Conservation (phyloP, 2,888 invertebrate genomes). For the Tenthredo notha region DNA sequence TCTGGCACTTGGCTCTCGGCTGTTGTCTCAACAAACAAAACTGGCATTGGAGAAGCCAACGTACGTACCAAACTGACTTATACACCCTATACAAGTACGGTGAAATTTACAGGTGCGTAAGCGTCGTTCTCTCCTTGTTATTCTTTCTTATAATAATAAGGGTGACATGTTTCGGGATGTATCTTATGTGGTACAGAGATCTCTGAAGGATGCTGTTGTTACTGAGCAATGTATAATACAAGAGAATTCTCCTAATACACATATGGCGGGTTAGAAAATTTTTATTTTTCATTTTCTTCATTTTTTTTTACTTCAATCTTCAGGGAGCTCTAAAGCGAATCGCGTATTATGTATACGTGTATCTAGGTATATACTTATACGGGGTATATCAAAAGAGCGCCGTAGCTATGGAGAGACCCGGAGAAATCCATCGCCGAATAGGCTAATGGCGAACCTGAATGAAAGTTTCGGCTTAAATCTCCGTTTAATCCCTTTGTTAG, state of each 20-base stretch:
- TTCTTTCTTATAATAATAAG: slow-evolving; percentile 56
- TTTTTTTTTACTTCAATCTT: neutral
- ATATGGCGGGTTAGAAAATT: neutral
- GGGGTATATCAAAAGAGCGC: slow-evolving; percentile 43
- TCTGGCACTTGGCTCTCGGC: slow-evolving; percentile 50
- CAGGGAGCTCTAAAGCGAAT: neutral
- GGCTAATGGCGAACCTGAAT: slow-evolving; percentile 54
- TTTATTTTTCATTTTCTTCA: neutral
- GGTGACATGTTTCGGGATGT: slow-evolving; percentile 51
- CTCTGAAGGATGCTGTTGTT: neutral
- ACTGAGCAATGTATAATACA: neutral
- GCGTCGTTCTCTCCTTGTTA: slow-evolving; percentile 49
- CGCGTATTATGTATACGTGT: neutral
- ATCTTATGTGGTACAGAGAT: neutral
- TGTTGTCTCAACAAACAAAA: slow-evolving; percentile 51
- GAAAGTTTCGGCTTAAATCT: slow-evolving; percentile 55
- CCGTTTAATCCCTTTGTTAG: slow-evolving; percentile 56
- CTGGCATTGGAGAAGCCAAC: slow-evolving; percentile 20
- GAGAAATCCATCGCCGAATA: slow-evolving; percentile 34
- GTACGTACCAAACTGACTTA: neutral
- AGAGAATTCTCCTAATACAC: neutral
- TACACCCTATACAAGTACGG: neutral
- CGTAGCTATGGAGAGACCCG: slow-evolving; percentile 14
- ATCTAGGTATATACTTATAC: neutral
- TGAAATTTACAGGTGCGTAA: slow-evolving; percentile 45